Evolutionary conservation across 2,888 invertebrate species (phyloP), one percentile per base, ranked within the genome.

Genomic region (Schizotus pectinicornis): DNA sequence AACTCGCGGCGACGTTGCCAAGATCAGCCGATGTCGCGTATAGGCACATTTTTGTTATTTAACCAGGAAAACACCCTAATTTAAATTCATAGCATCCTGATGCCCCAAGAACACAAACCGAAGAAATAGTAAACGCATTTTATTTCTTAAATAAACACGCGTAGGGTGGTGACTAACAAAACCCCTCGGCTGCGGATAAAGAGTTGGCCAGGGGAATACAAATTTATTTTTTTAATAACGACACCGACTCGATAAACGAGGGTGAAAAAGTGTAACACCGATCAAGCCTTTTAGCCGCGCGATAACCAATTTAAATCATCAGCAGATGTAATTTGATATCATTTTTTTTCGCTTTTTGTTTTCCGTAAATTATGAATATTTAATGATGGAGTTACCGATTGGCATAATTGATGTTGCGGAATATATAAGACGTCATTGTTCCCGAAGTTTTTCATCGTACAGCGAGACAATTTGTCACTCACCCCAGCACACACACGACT

Each of bases 401-500:
- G 22, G 22, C 22, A 22, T 22, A 22, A 22, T 22, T 22, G 22
- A 22, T 22, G 22, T 22, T 22, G 22, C 3, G 5, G 22, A 22
- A 22, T 22, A 13, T 7, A 33, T 32, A n/a, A 34, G 9, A 8
- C 22, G 14, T 31, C 9, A 37, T 35, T 55, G 22, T 22, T 22
- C 5, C 22, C 3, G 22, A 22, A 22, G 22, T 55, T 48, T 55
- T 55, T 22, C 31, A 31, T 33, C 22, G 43, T n/a, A 11, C 36
- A 30, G 50, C 48, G 33, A 42, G 55, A 59, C 52, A 59, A 55
- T 55, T 59, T 55, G 59, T 55, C 59, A 52, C 52, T 52, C 60
- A 56, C 54, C 57, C 61, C 51, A 42, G 39, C 52, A 50, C 56
- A 33, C 75, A 77, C 77, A 77, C 77, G 76, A 76, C 72, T 74